Conservation (phyloP, 2,888 invertebrate genomes). For the Microdon myrmicae region DNA sequence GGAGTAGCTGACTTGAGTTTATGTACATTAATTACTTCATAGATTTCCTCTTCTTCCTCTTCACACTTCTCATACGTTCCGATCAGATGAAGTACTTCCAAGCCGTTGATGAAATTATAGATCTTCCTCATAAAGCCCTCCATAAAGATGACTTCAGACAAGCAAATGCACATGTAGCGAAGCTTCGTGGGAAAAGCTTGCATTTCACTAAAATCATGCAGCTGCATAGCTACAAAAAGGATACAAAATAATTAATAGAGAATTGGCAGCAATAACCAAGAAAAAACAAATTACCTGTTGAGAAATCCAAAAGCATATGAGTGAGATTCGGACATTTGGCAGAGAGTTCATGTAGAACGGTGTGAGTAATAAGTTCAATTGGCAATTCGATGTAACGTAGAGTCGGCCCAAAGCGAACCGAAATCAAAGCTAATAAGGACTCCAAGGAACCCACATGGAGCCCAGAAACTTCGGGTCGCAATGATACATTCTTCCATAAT, state of each 20-base stretch:
- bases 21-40: slow-evolving; percentile 98
- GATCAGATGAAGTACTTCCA: slow-evolving; percentile 94
- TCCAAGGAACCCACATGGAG: slow-evolving; percentile 79
- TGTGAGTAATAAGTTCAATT: slow-evolving; percentile 95
- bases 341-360: slow-evolving; percentile 94
- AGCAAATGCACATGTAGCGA: slow-evolving; percentile 92
- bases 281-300: slow-evolving; percentile 73
- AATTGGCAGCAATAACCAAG: background rate
- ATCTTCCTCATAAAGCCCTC: slow-evolving; percentile 99
- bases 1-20: slow-evolving; percentile 98
- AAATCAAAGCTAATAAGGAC: slow-evolving; percentile 85
- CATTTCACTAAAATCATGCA: slow-evolving; percentile 99
- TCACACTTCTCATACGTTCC: slow-evolving; percentile 98
- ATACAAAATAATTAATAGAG: background rate
- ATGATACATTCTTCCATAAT: slow-evolving; percentile 95
- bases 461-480: slow-evolving; percentile 96
- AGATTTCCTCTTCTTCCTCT: slow-evolving; percentile 99
- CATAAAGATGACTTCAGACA: slow-evolving; percentile 99
- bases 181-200: slow-evolving; percentile 98
- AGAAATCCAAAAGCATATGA: slow-evolving; percentile 96
- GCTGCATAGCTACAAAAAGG: slow-evolving; percentile 82
- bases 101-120: slow-evolving; percentile 98
- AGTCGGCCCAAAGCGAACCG: slow-evolving; percentile 87
- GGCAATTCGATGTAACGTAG: slow-evolving; percentile 92
- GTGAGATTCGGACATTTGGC: slow-evolving; percentile 96